Evolutionary conservation across 2,888 invertebrate species (phyloP), one percentile per base, ranked within the genome.

Genomic region (Atrina japonica): DNA sequence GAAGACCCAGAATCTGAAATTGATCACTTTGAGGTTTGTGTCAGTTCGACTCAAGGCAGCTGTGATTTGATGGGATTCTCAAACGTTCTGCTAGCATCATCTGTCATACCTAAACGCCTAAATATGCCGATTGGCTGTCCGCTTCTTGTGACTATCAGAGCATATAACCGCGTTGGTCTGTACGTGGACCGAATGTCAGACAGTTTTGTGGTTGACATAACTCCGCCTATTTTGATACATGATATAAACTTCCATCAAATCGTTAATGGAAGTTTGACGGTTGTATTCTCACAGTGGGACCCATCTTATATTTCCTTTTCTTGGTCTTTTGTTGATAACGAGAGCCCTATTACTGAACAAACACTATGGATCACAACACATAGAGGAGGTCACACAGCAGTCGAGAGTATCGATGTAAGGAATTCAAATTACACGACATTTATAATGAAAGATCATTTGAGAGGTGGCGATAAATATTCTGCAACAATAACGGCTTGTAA

Each of bases 1-100:
- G 59, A 59, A 16, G 81, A 82, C 60, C 77, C 80, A 1, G 73
- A 82, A 14, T 76, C 78, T 5, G 77, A 71, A 11, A 74, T 82
- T 6, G 59, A 70, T 40, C 71, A 71, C 18, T 82, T 77, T 50
- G 68, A 72, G 40, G 61, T 70, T 40, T 82, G 80, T 58, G 52
- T 77, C 18, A 78, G 81, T 16, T 70, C 35, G 18, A 11, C 16
- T n/a, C 23, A 30, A 58, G 58, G 47, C 9, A 23, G 3, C 11
- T 78, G 78, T 58, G 75, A 82, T 23, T 21, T 73, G 16, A 14
- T 71, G 25, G 61, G 64, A 23, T 49, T 21, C 16, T 56, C 45
- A n/a, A 63, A 70, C 25, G 50, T 75, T 9, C 66, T 73, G 16
- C 60, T 75, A 11, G 56, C 66, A 21, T 66, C 73, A 7, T 66